Evolutionary conservation across 2,888 invertebrate genomes (phyloP).

Genomic region (Tachystola acroxantha): DNA sequence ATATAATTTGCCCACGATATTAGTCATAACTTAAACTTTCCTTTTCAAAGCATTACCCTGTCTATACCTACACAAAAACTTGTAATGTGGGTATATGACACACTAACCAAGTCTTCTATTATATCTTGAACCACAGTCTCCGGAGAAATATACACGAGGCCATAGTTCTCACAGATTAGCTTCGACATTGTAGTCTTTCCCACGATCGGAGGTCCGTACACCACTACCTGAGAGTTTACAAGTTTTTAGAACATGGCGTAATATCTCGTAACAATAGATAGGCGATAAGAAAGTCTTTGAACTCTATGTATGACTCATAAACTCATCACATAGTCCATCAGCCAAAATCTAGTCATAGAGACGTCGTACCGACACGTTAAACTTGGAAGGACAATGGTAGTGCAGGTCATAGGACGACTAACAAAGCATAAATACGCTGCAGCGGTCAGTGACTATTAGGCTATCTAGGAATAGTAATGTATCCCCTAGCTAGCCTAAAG

Average conservation of each 20-base stretch:
- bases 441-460: too few relatives aligned
- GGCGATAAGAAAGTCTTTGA: background rate
- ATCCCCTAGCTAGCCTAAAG: too few relatives aligned
- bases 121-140: slow-evolving; percentile 74
- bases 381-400: too few relatives aligned
- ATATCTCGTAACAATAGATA: background rate
- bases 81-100: background rate
- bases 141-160: slow-evolving; percentile 74
- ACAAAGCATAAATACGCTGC: too few relatives aligned
- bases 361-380: too few relatives aligned
- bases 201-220: slow-evolving; percentile 82
- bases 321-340: background rate
- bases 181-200: slow-evolving; percentile 81
- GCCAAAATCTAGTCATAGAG: too few relatives aligned
- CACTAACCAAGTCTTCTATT: slow-evolving; percentile 73
- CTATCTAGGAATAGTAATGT: too few relatives aligned
- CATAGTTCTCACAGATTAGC: slow-evolving; percentile 76
- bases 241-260: slow-evolving; percentile 1
- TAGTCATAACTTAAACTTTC: too few relatives aligned
- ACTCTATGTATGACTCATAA: background rate
- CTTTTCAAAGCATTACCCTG: too few relatives aligned
- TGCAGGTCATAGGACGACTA: too few relatives aligned
- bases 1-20: too few relatives aligned
- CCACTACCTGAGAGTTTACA: slow-evolving; percentile 43
- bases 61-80: too few relatives aligned